Conservation (phyloP, 1,140 invertebrate species). For the Meteorus sp. region DNA sequence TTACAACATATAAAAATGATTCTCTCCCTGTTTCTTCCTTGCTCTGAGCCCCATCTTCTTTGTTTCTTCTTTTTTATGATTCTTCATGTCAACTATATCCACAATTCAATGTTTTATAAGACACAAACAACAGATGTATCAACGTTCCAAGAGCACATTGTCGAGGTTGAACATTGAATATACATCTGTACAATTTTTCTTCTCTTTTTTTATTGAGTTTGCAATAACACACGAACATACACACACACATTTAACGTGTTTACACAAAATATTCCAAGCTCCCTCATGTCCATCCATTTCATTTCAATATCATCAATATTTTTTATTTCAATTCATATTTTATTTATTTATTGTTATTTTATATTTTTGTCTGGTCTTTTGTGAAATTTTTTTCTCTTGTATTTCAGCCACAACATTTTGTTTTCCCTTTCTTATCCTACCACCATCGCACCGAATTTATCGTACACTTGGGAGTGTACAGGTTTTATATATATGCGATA, state of each 20-base stretch:
- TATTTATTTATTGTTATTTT: neutral
- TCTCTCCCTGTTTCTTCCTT: neutral
- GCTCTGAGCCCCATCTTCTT: too few relatives aligned
- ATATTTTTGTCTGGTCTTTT: neutral
- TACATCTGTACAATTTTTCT: slow-evolving; percentile 13
- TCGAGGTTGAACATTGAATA: slow-evolving; percentile 25
- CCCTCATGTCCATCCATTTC: too few relatives aligned
- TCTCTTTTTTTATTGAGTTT: too few relatives aligned
- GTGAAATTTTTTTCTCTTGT: neutral
- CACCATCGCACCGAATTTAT: slow-evolving; percentile 8
- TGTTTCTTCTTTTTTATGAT: neutral
- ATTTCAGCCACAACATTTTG: too few relatives aligned
- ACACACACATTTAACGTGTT: neutral
- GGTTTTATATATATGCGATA: neutral
- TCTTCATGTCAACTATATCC: too few relatives aligned
- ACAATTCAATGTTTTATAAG: too few relatives aligned
- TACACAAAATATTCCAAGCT: slow-evolving; percentile 14
- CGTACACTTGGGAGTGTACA: slow-evolving; percentile 13
- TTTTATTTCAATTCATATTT: neutral
- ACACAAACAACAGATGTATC: slow-evolving; percentile 28
- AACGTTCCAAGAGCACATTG: slow-evolving; percentile 26
- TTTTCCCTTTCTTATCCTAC: neutral
- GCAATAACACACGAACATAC: too few relatives aligned
- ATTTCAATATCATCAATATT: slow-evolving; percentile 6
- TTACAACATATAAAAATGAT: slow-evolving; percentile 8